These are phyloP conservation scores for Apis dorsata DNA, from an alignment of 1,140 invertebrate genomes.

Conservation along the genomic window DNA sequence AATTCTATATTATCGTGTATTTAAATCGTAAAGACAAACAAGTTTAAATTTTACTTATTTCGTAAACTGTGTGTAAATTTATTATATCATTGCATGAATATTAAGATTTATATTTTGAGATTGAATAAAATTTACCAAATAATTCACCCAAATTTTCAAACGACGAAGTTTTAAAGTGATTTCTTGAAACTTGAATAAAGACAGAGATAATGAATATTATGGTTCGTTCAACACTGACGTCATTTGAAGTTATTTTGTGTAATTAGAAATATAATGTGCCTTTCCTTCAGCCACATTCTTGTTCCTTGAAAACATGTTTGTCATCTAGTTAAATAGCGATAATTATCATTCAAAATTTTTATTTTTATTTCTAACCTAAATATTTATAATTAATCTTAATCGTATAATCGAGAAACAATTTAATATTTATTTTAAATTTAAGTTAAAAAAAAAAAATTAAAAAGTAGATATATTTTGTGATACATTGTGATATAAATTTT, in stretches of 20 bases:
- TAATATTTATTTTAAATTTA: no score
- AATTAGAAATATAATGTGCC: conserved; percentile 45
- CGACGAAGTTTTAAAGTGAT: neutral
- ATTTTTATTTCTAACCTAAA: no score
- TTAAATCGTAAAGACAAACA: no score
- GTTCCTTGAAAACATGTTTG: neutral
- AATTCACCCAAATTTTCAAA: neutral
- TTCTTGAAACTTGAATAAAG: conserved; percentile 10
- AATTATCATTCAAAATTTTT: no score
- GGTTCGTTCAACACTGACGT: conserved; percentile 22
- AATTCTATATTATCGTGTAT: no score
- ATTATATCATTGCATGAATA: neutral
- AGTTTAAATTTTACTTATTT: no score
- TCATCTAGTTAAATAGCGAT: no score
- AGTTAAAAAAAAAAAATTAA: no score
- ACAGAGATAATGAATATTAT: conserved; percentile 30
- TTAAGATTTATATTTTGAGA: neutral
- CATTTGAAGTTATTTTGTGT: conserved; percentile 33
- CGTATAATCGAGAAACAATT: no score
- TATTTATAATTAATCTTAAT: no score
- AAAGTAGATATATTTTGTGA: neutral
- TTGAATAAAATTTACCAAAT: neutral
- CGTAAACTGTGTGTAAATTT: no score
- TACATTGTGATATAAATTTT: neutral
- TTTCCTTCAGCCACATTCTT: conserved; percentile 30